A percentile compares a stretch with the other conserved stretches of the same genome.
These are phyloP conservation scores for Pycnonotus jocosus DNA, from an alignment of 2,113 vertebrate species.

Conservation along the genomic window DNA sequence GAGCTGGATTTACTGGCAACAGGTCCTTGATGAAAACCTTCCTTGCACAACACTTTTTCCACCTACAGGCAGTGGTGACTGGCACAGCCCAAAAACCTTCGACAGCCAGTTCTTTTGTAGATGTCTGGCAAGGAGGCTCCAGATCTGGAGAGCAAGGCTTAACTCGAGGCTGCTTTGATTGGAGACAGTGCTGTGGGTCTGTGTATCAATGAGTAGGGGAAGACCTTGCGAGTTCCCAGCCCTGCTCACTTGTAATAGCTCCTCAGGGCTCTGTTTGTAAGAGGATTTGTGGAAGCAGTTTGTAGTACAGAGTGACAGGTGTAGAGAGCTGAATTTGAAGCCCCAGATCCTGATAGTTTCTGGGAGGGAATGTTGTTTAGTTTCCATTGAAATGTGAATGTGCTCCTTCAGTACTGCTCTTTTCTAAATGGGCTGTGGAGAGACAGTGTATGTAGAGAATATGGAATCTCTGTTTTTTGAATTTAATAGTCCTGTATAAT, in stretches of 20 bases:
- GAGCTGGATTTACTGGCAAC: conserved; percentile 14
- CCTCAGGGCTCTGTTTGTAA: not conserved
- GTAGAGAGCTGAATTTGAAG: not conserved
- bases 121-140: not conserved
- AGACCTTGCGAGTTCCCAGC: not conserved
- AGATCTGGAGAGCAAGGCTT: not conserved
- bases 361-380: not conserved
- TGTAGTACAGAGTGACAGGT: not conserved
- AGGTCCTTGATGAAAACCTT: conserved; percentile 11
- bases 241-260: not conserved
- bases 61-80: not conserved
- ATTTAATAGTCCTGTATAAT: not conserved
- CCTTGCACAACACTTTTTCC: not conserved
- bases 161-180: not conserved
- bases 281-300: not conserved
- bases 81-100: not conserved
- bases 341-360: not conserved
- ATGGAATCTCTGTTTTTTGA: not conserved
- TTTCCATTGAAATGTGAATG: not conserved
- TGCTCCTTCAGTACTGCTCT: not conserved
- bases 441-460: not conserved
- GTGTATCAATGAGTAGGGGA: not conserved
- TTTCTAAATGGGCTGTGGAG: not conserved
- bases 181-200: not conserved
- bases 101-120: not conserved